Evolutionary conservation across 1,140 invertebrate species (phyloP), one percentile per base, ranked within the genome.

Genomic region (Belonocnema kinseyi): DNA sequence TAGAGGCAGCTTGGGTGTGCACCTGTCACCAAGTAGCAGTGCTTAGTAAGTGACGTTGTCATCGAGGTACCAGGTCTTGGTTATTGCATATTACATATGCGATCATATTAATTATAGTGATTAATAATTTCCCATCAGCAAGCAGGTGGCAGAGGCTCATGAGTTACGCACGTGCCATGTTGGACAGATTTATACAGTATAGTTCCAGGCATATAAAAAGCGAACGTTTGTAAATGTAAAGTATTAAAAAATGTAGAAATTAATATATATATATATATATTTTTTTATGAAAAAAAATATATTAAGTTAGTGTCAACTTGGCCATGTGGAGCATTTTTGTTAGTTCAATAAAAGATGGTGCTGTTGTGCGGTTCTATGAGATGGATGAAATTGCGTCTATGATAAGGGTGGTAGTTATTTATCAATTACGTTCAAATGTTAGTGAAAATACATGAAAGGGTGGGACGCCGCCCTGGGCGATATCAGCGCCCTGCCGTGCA

Each of bases 301-400:
- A 76, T 74, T 73, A 83, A 88, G 90, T 92, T 91, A 89, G 91
- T 88, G 86, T 89, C 88, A 91, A 91, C 90, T 91, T 92, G 89
- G 89, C 90, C 90, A 88, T 90, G 87, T 91, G 90, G 89, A 90
- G 89, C 88, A 90, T 91, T 88, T 82, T 90, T 86, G 90, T 92
- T 92, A 92, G 90, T 92, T 83, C 50, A 81, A 88, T 86, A 88
- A 86, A 82, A 89, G 82, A 90, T 88, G 84, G 85, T 89, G 88
- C 86, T 85, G 82, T 83, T 83, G 87, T 89, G 87, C 83, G 76
- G 77, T 84, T 84, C 81, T 85, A 88, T 88, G 83, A 87, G 78
- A 90, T 89, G 87, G 83, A 87, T 90, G 87, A 90, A 81, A 83
- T 86, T 87, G 81, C 82, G 83, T 85, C 80, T 85, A 85, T 85